Percentiles rank a stretch among this genome's conserved stretches.
Conservation (phyloP, 2,113 vertebrate species). For the Ancistrus triradiatus region DNA sequence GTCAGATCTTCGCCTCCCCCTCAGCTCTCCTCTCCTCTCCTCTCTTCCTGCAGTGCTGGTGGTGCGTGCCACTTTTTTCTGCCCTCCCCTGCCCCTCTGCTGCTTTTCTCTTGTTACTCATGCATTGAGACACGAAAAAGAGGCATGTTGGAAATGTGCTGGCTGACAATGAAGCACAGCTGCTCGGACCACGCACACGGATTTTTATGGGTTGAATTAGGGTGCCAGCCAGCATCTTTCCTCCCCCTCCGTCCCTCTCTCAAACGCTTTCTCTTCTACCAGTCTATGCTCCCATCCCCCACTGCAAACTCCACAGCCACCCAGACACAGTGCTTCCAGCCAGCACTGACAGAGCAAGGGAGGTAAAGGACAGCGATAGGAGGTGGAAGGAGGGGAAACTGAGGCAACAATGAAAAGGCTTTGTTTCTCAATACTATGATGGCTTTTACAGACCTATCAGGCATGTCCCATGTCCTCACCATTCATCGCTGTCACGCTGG, state of each 20-base stretch:
- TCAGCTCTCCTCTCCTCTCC: too few species aligned
- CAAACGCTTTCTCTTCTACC: background rate
- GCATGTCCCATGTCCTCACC: slow-evolving; percentile 30
- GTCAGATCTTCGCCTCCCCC: slow-evolving; percentile 34
- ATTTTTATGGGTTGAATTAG: slow-evolving; percentile 47
- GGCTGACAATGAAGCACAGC: slow-evolving; percentile 51
- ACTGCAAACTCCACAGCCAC: slow-evolving; percentile 26
- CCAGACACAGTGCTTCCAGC: slow-evolving; percentile 33
- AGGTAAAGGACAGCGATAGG: slow-evolving; percentile 9
- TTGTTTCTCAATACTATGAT: slow-evolving; percentile 44
- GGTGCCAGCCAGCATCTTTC: slow-evolving; percentile 25
- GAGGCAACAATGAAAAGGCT: slow-evolving; percentile 48
- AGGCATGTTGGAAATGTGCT: slow-evolving; percentile 43
- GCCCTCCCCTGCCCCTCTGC: slow-evolving; percentile 5
- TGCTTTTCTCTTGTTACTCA: slow-evolving; percentile 32
- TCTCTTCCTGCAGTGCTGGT: slow-evolving; percentile 17
- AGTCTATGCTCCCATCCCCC: slow-evolving; percentile 20
- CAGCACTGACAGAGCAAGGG: slow-evolving; percentile 3
- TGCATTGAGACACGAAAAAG: slow-evolving; percentile 31
- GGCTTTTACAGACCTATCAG: slow-evolving; percentile 36
- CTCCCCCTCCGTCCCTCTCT: background rate
- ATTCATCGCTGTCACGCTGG: slow-evolving; percentile 29
- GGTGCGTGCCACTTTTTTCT: slow-evolving; percentile 2
- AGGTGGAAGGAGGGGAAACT: slow-evolving; percentile 16
- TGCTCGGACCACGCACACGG: slow-evolving; percentile 42